Conservation (phyloP, 2,113 vertebrate species). For the Hystrix cristata region DNA sequence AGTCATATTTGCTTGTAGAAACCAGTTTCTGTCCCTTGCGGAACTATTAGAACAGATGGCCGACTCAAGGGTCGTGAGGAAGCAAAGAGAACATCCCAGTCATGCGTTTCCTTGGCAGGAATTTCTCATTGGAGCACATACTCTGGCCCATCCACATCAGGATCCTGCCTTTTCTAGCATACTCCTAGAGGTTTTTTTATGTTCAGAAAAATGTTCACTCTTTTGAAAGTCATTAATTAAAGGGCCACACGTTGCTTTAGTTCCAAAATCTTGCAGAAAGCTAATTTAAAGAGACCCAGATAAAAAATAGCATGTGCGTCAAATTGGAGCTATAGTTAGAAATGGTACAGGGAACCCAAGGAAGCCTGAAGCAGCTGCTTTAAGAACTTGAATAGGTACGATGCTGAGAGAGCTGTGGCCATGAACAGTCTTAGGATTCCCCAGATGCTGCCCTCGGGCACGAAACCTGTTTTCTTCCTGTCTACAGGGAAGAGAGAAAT, state of each 20-base stretch:
- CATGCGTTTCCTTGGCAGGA: background rate
- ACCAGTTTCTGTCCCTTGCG: background rate
- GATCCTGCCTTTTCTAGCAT: background rate
- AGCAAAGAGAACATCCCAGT: background rate
- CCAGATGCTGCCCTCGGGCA: background rate
- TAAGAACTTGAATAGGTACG: background rate
- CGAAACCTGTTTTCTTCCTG: background rate
- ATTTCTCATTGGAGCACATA: background rate
- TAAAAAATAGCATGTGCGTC: conserved; percentile 10
- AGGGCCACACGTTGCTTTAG: background rate
- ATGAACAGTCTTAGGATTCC: too few species aligned
- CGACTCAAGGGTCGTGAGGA: background rate
- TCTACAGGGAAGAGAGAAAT: background rate
- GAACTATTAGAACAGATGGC: background rate
- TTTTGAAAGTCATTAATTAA: conserved; percentile 27
- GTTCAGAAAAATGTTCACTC: background rate
- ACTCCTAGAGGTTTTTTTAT: conserved; percentile 17
- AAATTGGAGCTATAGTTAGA: background rate
- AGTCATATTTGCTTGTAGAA: background rate
- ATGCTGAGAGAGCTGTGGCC: background rate
- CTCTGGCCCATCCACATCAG: background rate
- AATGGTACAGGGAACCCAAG: background rate
- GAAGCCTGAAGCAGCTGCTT: background rate
- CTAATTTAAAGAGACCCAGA: background rate
- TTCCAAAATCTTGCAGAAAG: conserved; percentile 31